These are phyloP conservation scores for Phenganax subtilis DNA, from an alignment of 92 coral and sea anemone genomes.

Conservation along the genomic window DNA sequence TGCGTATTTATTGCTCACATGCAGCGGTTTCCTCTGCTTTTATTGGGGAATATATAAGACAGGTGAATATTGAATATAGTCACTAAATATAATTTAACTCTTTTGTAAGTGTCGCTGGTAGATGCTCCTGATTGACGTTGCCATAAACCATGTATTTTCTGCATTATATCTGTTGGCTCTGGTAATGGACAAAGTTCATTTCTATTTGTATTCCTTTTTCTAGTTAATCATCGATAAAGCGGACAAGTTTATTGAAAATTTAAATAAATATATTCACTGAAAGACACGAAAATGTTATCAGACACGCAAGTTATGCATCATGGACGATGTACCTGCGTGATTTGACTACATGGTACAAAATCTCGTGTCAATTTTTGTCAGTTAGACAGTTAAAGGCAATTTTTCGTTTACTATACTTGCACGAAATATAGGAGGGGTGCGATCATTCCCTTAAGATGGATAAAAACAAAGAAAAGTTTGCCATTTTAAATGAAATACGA, in stretches of 20 bases:
- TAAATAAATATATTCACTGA: conserved; percentile 3
- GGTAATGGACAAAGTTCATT: not conserved
- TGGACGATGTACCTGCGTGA: too few species aligned
- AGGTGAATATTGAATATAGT: too few species aligned
- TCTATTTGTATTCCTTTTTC: not conserved
- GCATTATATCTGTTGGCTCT: not conserved
- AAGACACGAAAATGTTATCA: not conserved
- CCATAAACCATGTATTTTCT: not conserved
- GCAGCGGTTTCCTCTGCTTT: too few species aligned
- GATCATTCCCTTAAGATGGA: not conserved
- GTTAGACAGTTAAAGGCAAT: too few species aligned
- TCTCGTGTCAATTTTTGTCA: too few species aligned
- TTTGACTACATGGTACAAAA: too few species aligned
- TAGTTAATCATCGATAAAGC: conserved; percentile 21
- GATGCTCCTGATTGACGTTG: not conserved
- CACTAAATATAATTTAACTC: too few species aligned
- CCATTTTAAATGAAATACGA: not conserved
- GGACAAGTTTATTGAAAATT: conserved; percentile 11
- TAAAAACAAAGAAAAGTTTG: not conserved
- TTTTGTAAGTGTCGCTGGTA: too few species aligned
- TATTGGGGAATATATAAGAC: too few species aligned
- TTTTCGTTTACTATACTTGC: too few species aligned
- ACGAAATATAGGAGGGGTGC: not conserved
- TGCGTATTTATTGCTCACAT: too few species aligned
- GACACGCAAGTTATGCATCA: too few species aligned